Conservation (phyloP, 1,140 invertebrate genomes). For the Drosophila athabasca region DNA sequence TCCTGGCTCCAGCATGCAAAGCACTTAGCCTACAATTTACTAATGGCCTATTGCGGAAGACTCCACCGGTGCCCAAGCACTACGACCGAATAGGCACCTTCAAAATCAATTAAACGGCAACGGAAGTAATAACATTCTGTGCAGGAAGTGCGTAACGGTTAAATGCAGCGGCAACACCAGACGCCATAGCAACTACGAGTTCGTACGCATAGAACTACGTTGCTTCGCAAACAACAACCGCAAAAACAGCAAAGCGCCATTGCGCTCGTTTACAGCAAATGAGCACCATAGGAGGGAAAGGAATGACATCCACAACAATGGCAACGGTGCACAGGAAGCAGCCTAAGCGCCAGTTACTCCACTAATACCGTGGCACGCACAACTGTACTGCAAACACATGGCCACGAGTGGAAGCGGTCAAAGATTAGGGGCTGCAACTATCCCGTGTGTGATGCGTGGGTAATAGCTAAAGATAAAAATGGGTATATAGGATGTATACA, state of each 20-base stretch:
- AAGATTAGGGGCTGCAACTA: conserved; percentile 43
- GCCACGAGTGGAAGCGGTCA: conserved; percentile 10
- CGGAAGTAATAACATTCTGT: conserved; percentile 79
- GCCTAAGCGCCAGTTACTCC: conserved; percentile 61
- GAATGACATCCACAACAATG: conserved; percentile 53
- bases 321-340: conserved; percentile 55
- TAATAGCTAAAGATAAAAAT: no score
- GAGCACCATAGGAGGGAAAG: conserved; percentile 32
- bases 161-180: conserved; percentile 59
- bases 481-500: no score
- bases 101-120: conserved; percentile 80
- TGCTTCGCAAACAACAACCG: conserved; percentile 43
- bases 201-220: not conserved
- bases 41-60: conserved; percentile 67
- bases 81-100: conserved; percentile 59
- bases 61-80: conserved; percentile 10
- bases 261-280: conserved; percentile 61
- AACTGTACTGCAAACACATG: conserved; percentile 32
- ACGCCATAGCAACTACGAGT: conserved; percentile 14
- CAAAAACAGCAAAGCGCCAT: conserved; percentile 65
- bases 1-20: conserved; percentile 46
- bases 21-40: conserved; percentile 80
- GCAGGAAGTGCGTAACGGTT: conserved; percentile 77
- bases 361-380: conserved; percentile 70
- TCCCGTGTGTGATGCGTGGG: no score